Evolutionary conservation across 2,797 vertebrate species (phyloP), one percentile per base, ranked within the genome.

Genomic region (Todus mexicanus): DNA sequence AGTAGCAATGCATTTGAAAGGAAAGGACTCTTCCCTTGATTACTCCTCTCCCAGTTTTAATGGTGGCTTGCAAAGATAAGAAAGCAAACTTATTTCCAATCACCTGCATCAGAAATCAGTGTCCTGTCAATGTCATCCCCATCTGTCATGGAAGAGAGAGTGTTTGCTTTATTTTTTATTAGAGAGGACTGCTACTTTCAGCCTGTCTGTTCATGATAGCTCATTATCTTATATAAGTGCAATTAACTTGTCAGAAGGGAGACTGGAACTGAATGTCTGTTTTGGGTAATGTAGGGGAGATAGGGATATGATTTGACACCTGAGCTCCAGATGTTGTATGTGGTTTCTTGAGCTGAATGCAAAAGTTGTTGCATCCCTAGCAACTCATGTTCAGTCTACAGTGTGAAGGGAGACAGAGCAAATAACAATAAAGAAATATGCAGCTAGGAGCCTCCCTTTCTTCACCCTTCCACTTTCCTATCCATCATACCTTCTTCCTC

Each of bases 241-340:
- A 6, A 88, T 94, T 77, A 83, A 51, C 4, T 16, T 88, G 85
- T 90, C 76, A 60, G 76, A 94, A 78, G 63, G 45, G 70, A 78
- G 33, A 14, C 71, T 91, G 77, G 90, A 86, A 73, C 29, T 11
- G 37, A 65, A 53, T 66, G 76, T 60, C 83, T 91, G 73, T 33
- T 96, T 86, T 51, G 63, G 74, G 63, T 88, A 78, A 57, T 19
- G 70, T 11, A 71, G 31, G 72, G 60, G 23, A 73, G 64, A 80
- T 60, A 47, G 48, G 54, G 63, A 42, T 92, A 33, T 50, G 66
- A 53, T 90, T 37, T 76, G 51, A 76, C 64, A 60, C 66, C 76
- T 16, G 88, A 91, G 60, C 73, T 92, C 74, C 83, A 90, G 90
- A 93, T 95, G 92, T 48, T 90, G 27, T 35, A 43, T 86, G 71